Conservation (phyloP, 2,113 vertebrate species). For the Albula glossodonta region DNA sequence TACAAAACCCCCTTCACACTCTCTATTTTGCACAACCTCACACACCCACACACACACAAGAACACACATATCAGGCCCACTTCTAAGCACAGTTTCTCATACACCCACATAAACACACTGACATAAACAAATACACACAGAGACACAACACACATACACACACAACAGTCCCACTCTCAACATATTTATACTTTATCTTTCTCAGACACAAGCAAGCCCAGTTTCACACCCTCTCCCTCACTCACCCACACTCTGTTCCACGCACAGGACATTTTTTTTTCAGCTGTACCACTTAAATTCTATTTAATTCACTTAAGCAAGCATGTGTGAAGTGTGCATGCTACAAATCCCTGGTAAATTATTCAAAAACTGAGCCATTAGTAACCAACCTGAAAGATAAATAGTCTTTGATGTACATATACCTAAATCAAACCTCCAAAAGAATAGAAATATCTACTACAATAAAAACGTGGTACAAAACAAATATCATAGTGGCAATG, state of each 20-base stretch:
- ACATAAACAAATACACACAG: no score
- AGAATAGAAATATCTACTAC: not conserved
- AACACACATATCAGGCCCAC: no score
- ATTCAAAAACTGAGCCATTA: not conserved
- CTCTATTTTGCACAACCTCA: no score
- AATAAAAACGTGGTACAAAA: not conserved
- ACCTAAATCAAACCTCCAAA: not conserved
- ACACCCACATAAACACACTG: no score
- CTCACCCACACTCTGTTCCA: no score
- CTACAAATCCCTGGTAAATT: not conserved
- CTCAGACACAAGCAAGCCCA: no score
- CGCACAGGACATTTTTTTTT: not conserved
- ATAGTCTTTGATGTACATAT: not conserved
- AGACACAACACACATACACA: not conserved
- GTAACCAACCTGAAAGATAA: not conserved
- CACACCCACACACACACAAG: no score
- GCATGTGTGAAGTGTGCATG: not conserved
- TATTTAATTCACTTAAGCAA: not conserved
- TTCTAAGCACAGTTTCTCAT: no score
- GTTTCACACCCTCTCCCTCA: no score
- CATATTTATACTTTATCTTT: no score
- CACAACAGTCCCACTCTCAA: no score
- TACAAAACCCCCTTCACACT: not conserved
- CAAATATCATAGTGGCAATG: not conserved
- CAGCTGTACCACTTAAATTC: not conserved